Evolutionary conservation across 2,888 invertebrate genomes (phyloP).

Genomic region (Hydriomena furcata): DNA sequence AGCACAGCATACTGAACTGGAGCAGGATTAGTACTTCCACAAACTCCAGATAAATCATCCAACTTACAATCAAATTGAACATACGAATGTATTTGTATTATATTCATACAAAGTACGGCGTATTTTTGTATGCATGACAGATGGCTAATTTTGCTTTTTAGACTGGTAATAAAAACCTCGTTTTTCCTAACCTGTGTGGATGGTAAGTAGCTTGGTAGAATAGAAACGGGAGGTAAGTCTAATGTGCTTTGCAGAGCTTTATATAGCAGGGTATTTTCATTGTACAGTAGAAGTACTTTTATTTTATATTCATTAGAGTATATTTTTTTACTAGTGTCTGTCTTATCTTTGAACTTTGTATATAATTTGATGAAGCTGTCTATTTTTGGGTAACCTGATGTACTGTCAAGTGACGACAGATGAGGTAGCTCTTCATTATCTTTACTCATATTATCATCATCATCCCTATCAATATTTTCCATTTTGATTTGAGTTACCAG

Average conservation of each 20-base stretch:
- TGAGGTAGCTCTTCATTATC: background rate
- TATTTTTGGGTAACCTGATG: background rate
- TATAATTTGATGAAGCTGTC: background rate
- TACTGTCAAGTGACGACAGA: background rate
- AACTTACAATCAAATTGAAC: background rate
- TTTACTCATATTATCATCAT: background rate
- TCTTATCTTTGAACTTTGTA: background rate
- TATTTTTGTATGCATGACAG: background rate
- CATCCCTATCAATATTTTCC: background rate
- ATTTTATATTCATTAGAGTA: conserved; percentile 6
- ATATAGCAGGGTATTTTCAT: conserved; percentile 1
- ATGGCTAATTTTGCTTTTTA: background rate
- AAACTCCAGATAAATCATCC: background rate
- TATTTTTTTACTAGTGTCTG: background rate
- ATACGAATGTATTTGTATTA: background rate
- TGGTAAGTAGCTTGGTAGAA: conserved; percentile 1
- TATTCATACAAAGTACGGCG: background rate
- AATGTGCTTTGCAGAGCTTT: conserved; percentile 32
- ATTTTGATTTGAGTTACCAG: background rate
- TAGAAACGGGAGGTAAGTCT: conserved; percentile 29
- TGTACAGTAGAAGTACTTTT: conserved; percentile 4
- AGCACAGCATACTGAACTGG: conserved; percentile 7
- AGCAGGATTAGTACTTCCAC: background rate
- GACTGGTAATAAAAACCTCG: background rate
- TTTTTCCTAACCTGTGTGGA: background rate